Percentiles rank a stretch among this genome's conserved stretches.
Evolutionary conservation across 2,797 vertebrate species (phyloP).

Genomic region (Spondyliosoma cantharus): DNA sequence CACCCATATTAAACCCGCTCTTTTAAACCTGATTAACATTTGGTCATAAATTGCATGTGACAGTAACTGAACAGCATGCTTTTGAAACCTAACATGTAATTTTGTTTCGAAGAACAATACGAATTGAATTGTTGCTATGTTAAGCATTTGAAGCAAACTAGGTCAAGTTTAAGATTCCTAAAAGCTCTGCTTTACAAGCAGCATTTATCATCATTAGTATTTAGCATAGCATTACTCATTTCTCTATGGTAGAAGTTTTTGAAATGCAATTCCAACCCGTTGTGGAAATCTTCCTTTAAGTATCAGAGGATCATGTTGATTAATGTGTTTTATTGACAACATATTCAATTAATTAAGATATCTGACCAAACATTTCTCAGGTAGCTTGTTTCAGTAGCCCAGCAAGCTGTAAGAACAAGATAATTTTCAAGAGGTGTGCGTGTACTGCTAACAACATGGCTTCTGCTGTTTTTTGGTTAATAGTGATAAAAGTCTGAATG

Average conservation of each 20-base stretch:
- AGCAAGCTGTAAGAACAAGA: slow-evolving; percentile 21
- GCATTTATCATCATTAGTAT: background rate
- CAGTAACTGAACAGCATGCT: slow-evolving; percentile 68
- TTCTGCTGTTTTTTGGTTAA: slow-evolving; percentile 59
- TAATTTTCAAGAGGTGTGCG: slow-evolving; percentile 37
- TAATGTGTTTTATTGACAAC: background rate
- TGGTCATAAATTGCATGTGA: slow-evolving; percentile 73
- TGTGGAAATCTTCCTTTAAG: background rate
- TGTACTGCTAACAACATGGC: slow-evolving; percentile 59
- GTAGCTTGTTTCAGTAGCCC: slow-evolving; percentile 38
- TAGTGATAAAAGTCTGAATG: slow-evolving; percentile 51
- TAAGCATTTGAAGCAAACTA: background rate
- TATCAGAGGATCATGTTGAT: background rate
- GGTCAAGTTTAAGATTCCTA: background rate
- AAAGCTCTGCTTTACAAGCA: slow-evolving; percentile 1
- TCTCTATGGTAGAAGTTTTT: background rate
- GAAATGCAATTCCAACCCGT: slow-evolving; percentile 4
- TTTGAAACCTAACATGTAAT: slow-evolving; percentile 49
- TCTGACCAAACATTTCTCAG: slow-evolving; percentile 56
- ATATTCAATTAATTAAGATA: slow-evolving; percentile 15
- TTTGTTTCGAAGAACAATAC: slow-evolving; percentile 33
- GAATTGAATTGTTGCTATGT: slow-evolving; percentile 29
- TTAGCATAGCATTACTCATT: slow-evolving; percentile 2
- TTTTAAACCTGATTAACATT: slow-evolving; percentile 69
- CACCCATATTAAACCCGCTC: slow-evolving; percentile 66